Conservation (phyloP, 2,888 invertebrate species). For the Trissolcus japonicus region DNA sequence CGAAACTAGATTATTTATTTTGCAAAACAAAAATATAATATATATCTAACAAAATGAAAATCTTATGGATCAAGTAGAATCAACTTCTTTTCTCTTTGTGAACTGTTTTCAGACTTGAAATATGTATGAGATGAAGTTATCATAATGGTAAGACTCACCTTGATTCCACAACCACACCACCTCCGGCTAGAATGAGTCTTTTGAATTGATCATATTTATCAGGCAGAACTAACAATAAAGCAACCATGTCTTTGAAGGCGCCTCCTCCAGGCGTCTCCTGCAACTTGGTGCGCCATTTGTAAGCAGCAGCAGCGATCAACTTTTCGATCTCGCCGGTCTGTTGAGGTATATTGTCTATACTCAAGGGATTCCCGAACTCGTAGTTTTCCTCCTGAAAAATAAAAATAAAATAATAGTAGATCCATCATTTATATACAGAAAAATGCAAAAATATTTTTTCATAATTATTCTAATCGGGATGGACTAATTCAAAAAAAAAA, state of each 20-base stretch:
- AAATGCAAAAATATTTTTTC: neutral
- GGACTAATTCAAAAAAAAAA: neutral
- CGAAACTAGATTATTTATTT: neutral
- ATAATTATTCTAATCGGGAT: neutral
- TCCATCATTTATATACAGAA: neutral
- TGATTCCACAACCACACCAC: conserved; percentile 82
- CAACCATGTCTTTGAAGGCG: conserved; percentile 76
- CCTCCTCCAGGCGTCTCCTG: conserved; percentile 66
- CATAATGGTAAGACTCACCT: conserved; percentile 72
- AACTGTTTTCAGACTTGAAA: no score
- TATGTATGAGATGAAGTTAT: no score
- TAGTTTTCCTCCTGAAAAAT: conserved; percentile 84
- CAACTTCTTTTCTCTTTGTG: neutral
- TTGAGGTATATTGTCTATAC: conserved; percentile 77
- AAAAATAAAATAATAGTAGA: neutral
- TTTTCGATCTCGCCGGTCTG: conserved; percentile 74
- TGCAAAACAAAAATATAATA: neutral
- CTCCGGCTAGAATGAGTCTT: conserved; percentile 87
- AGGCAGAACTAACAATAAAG: conserved; percentile 80
- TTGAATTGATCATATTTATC: conserved; percentile 81
- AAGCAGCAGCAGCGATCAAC: conserved; percentile 79
- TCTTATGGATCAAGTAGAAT: neutral
- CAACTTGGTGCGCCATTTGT: conserved; percentile 84
- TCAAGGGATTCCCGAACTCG: conserved; percentile 89
- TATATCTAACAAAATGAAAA: no score